Conservation (phyloP, 2,113 vertebrate genomes). For the Ancistrus triradiatus region DNA sequence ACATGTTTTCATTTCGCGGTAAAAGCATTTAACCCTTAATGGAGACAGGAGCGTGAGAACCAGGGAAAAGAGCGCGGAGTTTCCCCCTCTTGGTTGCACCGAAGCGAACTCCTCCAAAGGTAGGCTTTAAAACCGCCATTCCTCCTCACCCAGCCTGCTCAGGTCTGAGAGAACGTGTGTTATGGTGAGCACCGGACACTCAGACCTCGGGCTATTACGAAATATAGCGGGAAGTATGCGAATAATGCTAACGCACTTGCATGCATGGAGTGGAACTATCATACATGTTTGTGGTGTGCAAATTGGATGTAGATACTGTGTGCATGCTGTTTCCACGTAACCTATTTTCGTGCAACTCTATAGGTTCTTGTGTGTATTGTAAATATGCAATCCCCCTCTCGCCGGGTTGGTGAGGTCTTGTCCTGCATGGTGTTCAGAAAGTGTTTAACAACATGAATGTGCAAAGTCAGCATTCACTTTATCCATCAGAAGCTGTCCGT, state of each 20-base stretch:
- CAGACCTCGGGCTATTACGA: no score
- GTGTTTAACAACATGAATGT: not conserved
- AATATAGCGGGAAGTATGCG: no score
- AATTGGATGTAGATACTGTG: no score
- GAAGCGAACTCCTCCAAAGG: constrained; percentile 65
- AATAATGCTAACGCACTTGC: no score
- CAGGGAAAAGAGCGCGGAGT: constrained; percentile 65
- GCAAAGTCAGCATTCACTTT: not conserved
- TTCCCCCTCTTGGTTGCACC: constrained; percentile 61
- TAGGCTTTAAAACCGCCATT: constrained; percentile 54
- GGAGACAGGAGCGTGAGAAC: constrained; percentile 60
- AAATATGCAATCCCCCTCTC: not conserved
- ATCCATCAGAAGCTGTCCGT: constrained; percentile 40
- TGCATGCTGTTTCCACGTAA: no score
- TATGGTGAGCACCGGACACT: no score
- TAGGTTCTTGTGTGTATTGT: no score
- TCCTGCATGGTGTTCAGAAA: not conserved
- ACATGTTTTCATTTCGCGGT: constrained; percentile 1
- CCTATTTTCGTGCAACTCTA: no score
- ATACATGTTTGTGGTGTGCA: no score
- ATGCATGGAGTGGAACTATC: no score
- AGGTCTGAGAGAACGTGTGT: not conserved
- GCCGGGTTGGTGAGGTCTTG: not conserved
- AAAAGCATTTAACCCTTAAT: constrained; percentile 48
- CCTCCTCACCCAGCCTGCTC: not conserved